Evolutionary conservation across 2,113 vertebrate species (phyloP).

Genomic region (Progne subis): DNA sequence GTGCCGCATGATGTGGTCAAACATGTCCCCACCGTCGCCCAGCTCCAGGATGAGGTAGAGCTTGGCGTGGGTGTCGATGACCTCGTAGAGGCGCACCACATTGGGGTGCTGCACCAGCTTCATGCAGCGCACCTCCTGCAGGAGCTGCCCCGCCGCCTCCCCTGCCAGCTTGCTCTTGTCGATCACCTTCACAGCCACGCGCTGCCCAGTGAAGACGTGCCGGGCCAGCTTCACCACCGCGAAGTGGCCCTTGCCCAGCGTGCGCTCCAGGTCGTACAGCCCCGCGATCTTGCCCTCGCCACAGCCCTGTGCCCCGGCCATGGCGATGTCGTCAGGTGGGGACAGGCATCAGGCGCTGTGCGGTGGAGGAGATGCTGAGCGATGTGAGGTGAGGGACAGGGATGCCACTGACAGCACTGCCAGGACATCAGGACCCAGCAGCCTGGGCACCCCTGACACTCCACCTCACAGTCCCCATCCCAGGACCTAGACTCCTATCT

Average conservation of each 20-base stretch:
- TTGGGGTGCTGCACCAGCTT: slow-evolving; percentile 90
- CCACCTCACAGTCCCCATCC: neutral
- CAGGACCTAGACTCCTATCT: neutral
- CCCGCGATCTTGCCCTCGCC: slow-evolving; percentile 81
- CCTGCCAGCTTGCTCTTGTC: slow-evolving; percentile 86
- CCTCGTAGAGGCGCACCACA: slow-evolving; percentile 88
- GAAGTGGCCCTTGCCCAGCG: slow-evolving; percentile 87
- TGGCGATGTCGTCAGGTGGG: slow-evolving; percentile 18
- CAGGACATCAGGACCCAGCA: neutral
- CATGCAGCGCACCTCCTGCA: slow-evolving; percentile 91
- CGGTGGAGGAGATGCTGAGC: neutral
- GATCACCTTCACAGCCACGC: slow-evolving; percentile 89
- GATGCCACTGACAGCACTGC: neutral
- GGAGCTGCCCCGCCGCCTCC: slow-evolving; percentile 81
- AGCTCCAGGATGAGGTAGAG: slow-evolving; percentile 91
- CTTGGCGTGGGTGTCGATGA: slow-evolving; percentile 87
- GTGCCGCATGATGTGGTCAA: slow-evolving; percentile 88
- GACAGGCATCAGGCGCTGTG: slow-evolving; percentile 22
- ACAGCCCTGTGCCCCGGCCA: slow-evolving; percentile 61
- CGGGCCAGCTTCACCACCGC: slow-evolving; percentile 86
- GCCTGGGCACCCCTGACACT: neutral
- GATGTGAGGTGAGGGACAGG: rapidly evolving
- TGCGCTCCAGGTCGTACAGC: slow-evolving; percentile 86
- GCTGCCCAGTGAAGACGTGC: slow-evolving; percentile 83
- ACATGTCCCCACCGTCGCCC: slow-evolving; percentile 87